Base-by-base conservation (phyloP, 2,113 vertebrate species). In the Tenebrosternarchus preto region DNA sequence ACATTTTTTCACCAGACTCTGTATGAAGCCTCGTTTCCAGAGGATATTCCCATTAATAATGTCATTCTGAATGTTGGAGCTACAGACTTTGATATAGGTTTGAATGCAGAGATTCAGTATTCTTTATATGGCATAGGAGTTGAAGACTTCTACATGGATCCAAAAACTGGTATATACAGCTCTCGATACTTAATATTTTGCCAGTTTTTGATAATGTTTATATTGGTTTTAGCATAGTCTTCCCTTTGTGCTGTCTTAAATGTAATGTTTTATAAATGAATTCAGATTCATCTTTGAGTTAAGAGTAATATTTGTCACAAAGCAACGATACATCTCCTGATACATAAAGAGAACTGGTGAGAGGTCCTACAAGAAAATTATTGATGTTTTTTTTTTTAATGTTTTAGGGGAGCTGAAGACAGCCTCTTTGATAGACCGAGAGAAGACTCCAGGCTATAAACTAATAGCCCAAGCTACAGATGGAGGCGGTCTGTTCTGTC, bases 61-160 rank as follows among this genome's bases (percentile, higher is more conserved):
- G 90, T 94, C 72, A 94, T 99, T 83, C 90, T 99, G 86, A 95
- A 92, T 69, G 92, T 98, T 80, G 80, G 86, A 0, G 98, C 97
- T 60, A 93, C 90, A 84, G 98, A 99, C 84, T 92, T 93, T 2
- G 98, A 99, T 88, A 93, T 95, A 55, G 97, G 97, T 50, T 89
- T 94, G 85, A 97, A 95, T 25, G 94, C 96, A 82, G 95, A 97
- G 83, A 93, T 99, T 87, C 95, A 93, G 66, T 99, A 97, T 78
- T 96, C 97, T 8, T 92, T 99, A 16, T 96, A 96, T 82, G 98
- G 98, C 73, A 88, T 95, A 4, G 96, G 97, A 46, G 95, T 96
- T 29, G 95, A 93, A 79, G 96, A 97, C 86, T 99, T 98, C 92
- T 95, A 94, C 86, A 95, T 99, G 92, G 97, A 99, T 88, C 91